Evolutionary conservation across 2,797 vertebrate species (phyloP).

Genomic region (Pelochelys cantorii): DNA sequence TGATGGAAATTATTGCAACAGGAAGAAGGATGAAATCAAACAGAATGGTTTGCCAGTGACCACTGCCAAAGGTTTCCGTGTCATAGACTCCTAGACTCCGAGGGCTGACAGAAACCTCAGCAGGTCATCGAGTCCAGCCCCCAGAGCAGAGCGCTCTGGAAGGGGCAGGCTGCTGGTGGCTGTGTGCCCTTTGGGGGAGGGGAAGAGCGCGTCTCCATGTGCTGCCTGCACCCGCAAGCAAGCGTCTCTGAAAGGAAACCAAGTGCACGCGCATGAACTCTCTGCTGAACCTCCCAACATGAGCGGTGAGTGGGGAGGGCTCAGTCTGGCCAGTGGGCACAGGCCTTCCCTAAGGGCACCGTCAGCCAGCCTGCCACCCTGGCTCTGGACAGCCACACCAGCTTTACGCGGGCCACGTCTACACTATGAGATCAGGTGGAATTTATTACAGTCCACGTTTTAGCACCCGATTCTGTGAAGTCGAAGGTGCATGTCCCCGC

Average conservation of each 20-base stretch:
- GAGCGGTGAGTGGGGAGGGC: background rate
- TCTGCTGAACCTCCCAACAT: fast-evolving
- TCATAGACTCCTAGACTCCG: background rate
- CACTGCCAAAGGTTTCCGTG: background rate
- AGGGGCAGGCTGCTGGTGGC: too few relatives aligned
- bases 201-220: too few relatives aligned
- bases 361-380: background rate
- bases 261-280: background rate
- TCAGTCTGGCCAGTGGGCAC: background rate
- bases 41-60: background rate
- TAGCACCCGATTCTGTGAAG: too few relatives aligned
- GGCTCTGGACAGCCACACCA: background rate
- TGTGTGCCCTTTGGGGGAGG: too few relatives aligned
- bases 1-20: background rate
- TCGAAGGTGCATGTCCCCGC: too few relatives aligned
- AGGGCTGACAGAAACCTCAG: too few relatives aligned
- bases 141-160: too few relatives aligned
- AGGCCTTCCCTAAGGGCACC: background rate
- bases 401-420: background rate
- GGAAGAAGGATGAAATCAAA: background rate
- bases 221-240: too few relatives aligned
- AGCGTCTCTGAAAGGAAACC: background rate
- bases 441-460: too few relatives aligned
- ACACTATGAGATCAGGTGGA: too few relatives aligned
- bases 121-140: too few relatives aligned